Evolutionary conservation across 2,888 invertebrate genomes (phyloP).

Genomic region (Peribatodes rhomboidaria): DNA sequence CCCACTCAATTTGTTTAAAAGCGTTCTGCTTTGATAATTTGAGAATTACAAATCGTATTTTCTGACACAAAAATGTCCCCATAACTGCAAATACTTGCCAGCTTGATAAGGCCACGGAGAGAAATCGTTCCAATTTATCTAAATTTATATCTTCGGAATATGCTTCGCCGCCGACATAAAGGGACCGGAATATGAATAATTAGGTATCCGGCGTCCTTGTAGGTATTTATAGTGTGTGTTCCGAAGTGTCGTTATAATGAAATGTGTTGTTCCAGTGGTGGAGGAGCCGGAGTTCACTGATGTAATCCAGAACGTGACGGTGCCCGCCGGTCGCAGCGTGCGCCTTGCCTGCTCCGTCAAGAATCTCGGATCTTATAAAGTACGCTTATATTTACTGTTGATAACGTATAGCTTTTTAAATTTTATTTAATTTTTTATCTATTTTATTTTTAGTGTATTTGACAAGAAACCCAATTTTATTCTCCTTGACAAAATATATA

Average conservation of each 20-base stretch:
- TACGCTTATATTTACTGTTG: constrained; percentile 70
- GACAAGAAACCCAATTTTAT: too few relatives aligned
- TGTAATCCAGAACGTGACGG: constrained; percentile 95
- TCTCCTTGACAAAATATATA: too few relatives aligned
- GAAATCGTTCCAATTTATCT: constrained; percentile 69
- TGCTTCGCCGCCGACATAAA: constrained; percentile 40
- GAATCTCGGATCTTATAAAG: constrained; percentile 96
- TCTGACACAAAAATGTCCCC: constrained; percentile 82
- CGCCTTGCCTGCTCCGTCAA: constrained; percentile 96
- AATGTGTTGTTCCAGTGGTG: constrained; percentile 88
- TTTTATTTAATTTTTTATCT: background rate
- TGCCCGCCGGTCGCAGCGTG: constrained; percentile 95
- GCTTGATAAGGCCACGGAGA: constrained; percentile 66
- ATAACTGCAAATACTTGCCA: constrained; percentile 74
- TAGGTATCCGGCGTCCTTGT: constrained; percentile 28
- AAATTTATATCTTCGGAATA: constrained; percentile 65
- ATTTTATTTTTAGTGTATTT: too few relatives aligned
- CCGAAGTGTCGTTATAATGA: constrained; percentile 22
- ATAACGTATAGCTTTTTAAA: background rate
- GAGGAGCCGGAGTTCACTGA: constrained; percentile 97
- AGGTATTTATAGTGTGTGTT: constrained; percentile 18
- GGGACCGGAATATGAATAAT: constrained; percentile 37
- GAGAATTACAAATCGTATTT: constrained; percentile 85
- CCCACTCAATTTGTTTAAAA: constrained; percentile 87
- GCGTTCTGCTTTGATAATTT: constrained; percentile 86